Conservation (phyloP, 37 sponge, comb jelly and placozoan species). For the Sycon ciliatum region DNA sequence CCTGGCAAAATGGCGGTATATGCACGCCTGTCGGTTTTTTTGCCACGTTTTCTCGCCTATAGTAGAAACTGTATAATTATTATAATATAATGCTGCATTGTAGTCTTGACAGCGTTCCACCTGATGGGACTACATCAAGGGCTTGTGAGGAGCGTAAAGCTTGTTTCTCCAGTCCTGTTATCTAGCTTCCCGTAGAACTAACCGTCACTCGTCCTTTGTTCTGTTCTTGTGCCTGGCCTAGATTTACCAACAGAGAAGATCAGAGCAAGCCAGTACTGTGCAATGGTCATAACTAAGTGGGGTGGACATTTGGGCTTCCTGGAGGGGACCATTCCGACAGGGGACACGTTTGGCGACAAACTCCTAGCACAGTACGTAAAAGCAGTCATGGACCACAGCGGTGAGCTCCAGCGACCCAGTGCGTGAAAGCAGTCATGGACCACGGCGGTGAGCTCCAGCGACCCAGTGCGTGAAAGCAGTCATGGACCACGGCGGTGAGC, state of each 20-base stretch:
- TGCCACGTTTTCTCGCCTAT: no score
- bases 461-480: conserved; percentile 49
- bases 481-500: no score
- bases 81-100: no score
- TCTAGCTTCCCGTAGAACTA: neutral
- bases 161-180: no score
- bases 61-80: no score
- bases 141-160: no score
- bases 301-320: conserved; percentile 77
- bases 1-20: no score
- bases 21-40: no score
- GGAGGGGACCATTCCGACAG: conserved; percentile 46
- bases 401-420: no score
- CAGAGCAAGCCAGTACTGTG: conserved; percentile 27
- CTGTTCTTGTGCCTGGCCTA: neutral
- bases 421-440: conserved; percentile 43
- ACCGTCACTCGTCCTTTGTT: neutral
- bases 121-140: no score
- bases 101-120: no score
- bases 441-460: no score
- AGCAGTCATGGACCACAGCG: conserved; percentile 48
- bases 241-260: conserved; percentile 45
- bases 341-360: conserved; percentile 48
- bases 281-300: conserved; percentile 39
- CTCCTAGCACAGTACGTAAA: conserved; percentile 28